Evolutionary conservation across 2,797 vertebrate genomes (phyloP).

Genomic region (Gymnothorax javanicus): DNA sequence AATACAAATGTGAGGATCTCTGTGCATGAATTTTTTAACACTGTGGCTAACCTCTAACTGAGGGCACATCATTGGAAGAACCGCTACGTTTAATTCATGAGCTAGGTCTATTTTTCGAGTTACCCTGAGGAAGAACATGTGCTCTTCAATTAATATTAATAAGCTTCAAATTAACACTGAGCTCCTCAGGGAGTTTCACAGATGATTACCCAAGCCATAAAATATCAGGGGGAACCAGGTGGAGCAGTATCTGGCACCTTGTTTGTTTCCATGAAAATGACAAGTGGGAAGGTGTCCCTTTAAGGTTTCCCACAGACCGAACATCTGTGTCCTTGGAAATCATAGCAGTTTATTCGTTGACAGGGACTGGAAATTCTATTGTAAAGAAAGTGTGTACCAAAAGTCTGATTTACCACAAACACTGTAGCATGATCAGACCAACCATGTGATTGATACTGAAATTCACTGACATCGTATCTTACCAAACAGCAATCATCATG

Average conservation of each 20-base stretch:
- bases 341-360: neutral
- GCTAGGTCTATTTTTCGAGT: neutral
- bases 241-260: neutral
- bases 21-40: neutral
- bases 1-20: neutral
- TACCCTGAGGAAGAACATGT: neutral
- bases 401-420: neutral
- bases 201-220: neutral
- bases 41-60: neutral
- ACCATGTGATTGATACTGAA: no score
- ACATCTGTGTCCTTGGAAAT: neutral
- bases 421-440: no score
- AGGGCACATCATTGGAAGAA: neutral
- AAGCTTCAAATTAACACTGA: conserved; percentile 9
- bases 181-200: neutral
- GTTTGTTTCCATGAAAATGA: neutral
- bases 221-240: neutral
- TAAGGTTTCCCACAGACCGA: neutral
- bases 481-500: no score
- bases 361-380: neutral
- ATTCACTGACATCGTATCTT: no score
- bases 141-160: conserved; percentile 14
- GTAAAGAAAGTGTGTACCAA: neutral
- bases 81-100: neutral
- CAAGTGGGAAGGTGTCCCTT: neutral